Evolutionary conservation across 2,888 invertebrate genomes (phyloP), one percentile per base, ranked within the genome.

Genomic region (Microctonus brassicae): DNA sequence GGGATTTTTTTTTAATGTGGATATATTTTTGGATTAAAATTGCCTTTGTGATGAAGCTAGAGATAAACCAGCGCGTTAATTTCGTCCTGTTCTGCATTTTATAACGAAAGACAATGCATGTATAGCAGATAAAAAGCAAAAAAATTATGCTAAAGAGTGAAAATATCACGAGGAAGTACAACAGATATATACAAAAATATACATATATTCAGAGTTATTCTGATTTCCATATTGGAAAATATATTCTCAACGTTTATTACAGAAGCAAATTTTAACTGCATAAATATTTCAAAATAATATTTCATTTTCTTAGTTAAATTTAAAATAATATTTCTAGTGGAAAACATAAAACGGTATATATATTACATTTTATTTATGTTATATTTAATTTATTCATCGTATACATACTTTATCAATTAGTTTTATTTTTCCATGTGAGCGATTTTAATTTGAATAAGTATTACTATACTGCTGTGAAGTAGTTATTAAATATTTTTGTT

Each of bases 61-160:
- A 42, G 62, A 42, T n/a, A n/a, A n/a, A n/a, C n/a, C 24, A 42
- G 42, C 34, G 39, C 62, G 24, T 62, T 39, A 62, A 62, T 62
- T 62, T 24, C 7, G 13, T 26, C 24, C 39, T 42, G 13, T 17
- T 42, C n/a, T 24, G 62, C 39, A 60, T 60, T 34, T 10, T 20
- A 20, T 6, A 34, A 10, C 34, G 9, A n/a, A 1, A 20, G 17
- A 33, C 20, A 60, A 29, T 60, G 5, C 4, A 55, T 11, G 24
- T 24, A 22, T 2, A 55, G 4, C 22, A n/a, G 11, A 6, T 1
- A 55, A 22, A 13, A 10, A 10, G 26, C 11, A 26, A 55, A 26
- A 17, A 26, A 26, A 13, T 55, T 13, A 22, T 24, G 26, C 10
- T 24, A 4, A 55, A 26, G 10, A 55, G 26, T 55, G 22, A 17